Percentiles rank a stretch among this genome's conserved stretches.
phyloP scores from a whole-genome alignment of 2,888 invertebrate genomes.

The Pollenia griseotomentosa region DNA sequence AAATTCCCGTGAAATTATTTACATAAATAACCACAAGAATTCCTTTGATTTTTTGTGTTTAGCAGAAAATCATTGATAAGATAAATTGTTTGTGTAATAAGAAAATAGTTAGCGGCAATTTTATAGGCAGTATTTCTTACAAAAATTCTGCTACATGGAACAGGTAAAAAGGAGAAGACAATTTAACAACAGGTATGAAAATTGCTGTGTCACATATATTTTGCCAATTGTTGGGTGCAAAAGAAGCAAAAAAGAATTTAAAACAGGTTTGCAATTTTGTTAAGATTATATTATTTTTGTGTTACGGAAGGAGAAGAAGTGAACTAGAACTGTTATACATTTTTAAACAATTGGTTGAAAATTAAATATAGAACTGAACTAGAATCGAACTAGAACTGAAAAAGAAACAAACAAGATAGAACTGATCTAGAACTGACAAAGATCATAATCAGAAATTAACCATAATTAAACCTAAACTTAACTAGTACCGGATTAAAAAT shows the following conservation, averaged over 20 bases:
- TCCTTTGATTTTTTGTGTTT: background rate
- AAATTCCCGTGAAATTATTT: constrained; percentile 50
- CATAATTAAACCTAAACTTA: too few relatives aligned
- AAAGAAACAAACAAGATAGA: too few relatives aligned
- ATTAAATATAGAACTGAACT: too few relatives aligned
- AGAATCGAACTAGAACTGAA: too few relatives aligned
- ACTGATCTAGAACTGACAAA: too few relatives aligned
- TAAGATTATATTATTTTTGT: background rate
- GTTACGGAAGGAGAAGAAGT: background rate
- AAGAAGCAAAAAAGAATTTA: constrained; percentile 2
- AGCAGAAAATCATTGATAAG: constrained; percentile 51
- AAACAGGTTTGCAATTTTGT: constrained; percentile 49
- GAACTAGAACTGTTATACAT: background rate
- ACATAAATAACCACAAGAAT: constrained; percentile 42
- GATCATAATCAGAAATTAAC: too few relatives aligned
- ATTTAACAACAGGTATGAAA: constrained; percentile 57
- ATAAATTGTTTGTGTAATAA: constrained; percentile 54
- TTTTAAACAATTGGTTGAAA: too few relatives aligned
- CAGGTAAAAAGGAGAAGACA: constrained; percentile 47
- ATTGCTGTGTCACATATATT: constrained; percentile 54
- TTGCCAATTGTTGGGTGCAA: constrained; percentile 33
- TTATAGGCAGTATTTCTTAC: constrained; percentile 14
- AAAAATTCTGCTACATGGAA: constrained; percentile 15
- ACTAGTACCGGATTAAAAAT: too few relatives aligned
- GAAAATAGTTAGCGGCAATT: constrained; percentile 55